Percentiles rank a stretch among this genome's conserved stretches.
These are phyloP conservation scores for Thalassarche chlororhynchos DNA, from an alignment of 2,113 vertebrate genomes.

Conservation along the genomic window DNA sequence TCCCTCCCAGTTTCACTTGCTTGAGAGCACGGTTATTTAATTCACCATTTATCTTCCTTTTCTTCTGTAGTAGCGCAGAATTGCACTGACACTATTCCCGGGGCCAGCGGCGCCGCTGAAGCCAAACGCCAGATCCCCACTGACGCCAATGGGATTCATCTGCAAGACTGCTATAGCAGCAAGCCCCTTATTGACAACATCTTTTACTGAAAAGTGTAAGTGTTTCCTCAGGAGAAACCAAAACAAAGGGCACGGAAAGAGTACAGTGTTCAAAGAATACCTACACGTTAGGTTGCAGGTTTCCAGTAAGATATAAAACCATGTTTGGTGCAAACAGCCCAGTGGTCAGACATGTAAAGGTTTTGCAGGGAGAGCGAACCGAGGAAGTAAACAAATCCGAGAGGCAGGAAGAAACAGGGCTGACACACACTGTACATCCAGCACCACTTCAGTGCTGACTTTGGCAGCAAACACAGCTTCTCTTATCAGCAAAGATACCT, in stretches of 20 bases:
- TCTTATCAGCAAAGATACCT: slow-evolving; percentile 58
- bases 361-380: neutral
- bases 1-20: neutral
- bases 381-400: neutral
- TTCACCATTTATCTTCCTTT: neutral
- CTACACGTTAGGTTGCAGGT: neutral
- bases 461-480: slow-evolving; percentile 37
- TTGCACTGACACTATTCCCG: rapidly evolving
- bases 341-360: neutral
- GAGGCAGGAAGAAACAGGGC: neutral
- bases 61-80: neutral
- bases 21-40: neutral
- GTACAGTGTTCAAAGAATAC: rapidly evolving
- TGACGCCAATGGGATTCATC: rapidly evolving
- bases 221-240: neutral
- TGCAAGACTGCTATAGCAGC: neutral
- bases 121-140: neutral
- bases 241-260: neutral
- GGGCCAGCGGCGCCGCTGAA: neutral
- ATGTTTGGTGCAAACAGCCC: neutral
- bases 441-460: slow-evolving; percentile 2
- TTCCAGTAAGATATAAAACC: neutral
- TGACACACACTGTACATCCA: neutral
- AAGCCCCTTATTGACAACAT: neutral
- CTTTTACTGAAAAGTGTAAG: rapidly evolving